phyloP scores from a whole-genome alignment of 2,797 vertebrate genomes.

The Corythornis leucogaster region DNA sequence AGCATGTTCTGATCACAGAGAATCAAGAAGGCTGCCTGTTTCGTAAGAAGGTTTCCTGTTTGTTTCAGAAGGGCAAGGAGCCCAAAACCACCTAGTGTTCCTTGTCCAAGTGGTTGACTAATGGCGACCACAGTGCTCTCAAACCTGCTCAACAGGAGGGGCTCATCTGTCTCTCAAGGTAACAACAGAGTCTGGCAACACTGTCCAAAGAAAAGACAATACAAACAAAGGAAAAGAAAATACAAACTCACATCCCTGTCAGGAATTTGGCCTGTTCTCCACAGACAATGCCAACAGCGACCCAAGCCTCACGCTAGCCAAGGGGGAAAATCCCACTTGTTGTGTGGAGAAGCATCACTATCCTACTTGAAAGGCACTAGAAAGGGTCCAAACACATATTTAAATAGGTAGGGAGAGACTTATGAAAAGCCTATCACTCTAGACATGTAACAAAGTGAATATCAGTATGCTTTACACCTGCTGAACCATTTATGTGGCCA shows the following conservation, averaged over 20 bases:
- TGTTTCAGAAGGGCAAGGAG: constrained; percentile 10
- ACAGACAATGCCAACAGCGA: background rate
- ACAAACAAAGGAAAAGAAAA: background rate
- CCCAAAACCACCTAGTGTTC: background rate
- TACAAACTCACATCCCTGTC: background rate
- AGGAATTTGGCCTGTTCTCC: background rate
- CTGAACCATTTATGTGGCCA: background rate
- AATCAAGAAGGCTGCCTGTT: background rate
- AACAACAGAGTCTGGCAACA: background rate
- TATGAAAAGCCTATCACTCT: background rate
- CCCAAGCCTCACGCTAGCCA: background rate
- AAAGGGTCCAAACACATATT: background rate
- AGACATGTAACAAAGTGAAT: background rate
- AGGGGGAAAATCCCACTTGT: background rate
- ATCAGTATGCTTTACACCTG: background rate
- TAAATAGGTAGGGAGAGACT: background rate
- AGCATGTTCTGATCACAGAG: background rate
- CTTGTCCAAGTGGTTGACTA: background rate
- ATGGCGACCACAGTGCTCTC: background rate
- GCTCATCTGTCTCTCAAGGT: background rate
- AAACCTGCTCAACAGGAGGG: background rate
- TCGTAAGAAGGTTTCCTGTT: background rate
- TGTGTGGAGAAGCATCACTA: background rate
- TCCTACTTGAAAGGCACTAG: background rate
- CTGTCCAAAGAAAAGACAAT: background rate